These are phyloP conservation scores for Ophion slaviceki DNA, from an alignment of 2,888 invertebrate genomes.

Conservation along the genomic window DNA sequence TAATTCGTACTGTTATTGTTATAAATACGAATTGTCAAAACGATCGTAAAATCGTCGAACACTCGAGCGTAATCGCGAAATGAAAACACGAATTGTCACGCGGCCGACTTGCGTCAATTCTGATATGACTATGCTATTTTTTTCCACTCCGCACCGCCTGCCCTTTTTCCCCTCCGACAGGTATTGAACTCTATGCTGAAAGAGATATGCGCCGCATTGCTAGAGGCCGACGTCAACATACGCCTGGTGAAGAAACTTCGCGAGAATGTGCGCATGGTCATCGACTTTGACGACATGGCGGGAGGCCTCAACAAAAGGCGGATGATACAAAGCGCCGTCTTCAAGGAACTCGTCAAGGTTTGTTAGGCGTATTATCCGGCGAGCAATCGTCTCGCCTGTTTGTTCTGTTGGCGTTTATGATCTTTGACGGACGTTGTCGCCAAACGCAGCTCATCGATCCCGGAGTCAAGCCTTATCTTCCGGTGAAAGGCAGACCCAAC, in stretches of 20 bases:
- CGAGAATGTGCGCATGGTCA: constrained; percentile 95
- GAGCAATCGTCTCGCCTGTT: neutral
- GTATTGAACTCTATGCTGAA: constrained; percentile 99
- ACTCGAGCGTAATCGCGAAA: constrained; percentile 54
- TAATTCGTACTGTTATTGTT: constrained; percentile 29
- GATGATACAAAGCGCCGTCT: constrained; percentile 99
- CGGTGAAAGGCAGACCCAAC: constrained; percentile 97
- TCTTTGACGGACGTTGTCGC: constrained; percentile 42
- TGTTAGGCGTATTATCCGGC: neutral
- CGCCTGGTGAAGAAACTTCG: constrained; percentile 87
- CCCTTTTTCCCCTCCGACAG: constrained; percentile 83
- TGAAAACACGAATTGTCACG: constrained; percentile 8
- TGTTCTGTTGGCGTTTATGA: neutral
- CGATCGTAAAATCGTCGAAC: constrained; percentile 10
- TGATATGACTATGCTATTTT: neutral
- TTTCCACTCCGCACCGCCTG: neutral
- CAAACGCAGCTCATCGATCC: constrained; percentile 94
- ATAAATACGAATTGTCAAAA: constrained; percentile 19
- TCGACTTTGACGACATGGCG: constrained; percentile 99
- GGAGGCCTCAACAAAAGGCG: constrained; percentile 98
- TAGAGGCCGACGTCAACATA: constrained; percentile 93
- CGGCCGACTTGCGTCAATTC: neutral
- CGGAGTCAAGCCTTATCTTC: constrained; percentile 98
- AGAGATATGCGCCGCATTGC: constrained; percentile 97
- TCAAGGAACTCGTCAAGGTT: constrained; percentile 95